phyloP scores from a whole-genome alignment of 2,113 vertebrate genomes.

The Neodontobutis hainanensis region DNA sequence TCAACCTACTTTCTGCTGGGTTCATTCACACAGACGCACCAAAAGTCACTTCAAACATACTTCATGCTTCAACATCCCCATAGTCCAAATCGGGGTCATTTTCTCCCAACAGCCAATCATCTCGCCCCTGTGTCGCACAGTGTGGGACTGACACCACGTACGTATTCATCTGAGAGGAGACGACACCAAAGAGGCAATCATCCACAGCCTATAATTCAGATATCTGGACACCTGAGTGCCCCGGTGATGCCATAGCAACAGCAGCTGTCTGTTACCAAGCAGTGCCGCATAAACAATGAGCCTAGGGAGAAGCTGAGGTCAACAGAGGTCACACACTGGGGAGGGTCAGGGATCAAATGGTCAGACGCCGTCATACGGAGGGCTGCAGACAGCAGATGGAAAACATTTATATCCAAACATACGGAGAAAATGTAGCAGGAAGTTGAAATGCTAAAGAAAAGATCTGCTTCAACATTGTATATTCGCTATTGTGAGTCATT shows the following conservation, averaged over 20 bases:
- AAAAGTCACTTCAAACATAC: constrained; percentile 60
- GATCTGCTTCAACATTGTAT: too few species aligned
- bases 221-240: constrained; percentile 52
- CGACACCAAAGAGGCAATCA: constrained; percentile 13
- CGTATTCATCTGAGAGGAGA: not conserved
- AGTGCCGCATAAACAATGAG: constrained; percentile 50
- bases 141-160: constrained; percentile 6
- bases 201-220: constrained; percentile 45
- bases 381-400: not conserved
- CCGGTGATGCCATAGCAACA: constrained; percentile 52
- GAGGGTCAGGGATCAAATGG: constrained; percentile 25
- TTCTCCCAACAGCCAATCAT: constrained; percentile 60
- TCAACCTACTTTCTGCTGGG: constrained; percentile 61
- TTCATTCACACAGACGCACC: constrained; percentile 33
- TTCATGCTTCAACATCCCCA: constrained; percentile 51
- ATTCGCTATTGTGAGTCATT: too few species aligned
- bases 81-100: constrained; percentile 60
- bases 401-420: not conserved
- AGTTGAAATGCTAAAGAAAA: too few species aligned
- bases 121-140: not conserved
- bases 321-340: constrained; percentile 8
- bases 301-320: constrained; percentile 38
- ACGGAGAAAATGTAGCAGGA: not conserved
- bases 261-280: constrained; percentile 58
- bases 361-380: constrained; percentile 32